phyloP scores from a whole-genome alignment of 2,113 vertebrate genomes.

The Numida meleagris region DNA sequence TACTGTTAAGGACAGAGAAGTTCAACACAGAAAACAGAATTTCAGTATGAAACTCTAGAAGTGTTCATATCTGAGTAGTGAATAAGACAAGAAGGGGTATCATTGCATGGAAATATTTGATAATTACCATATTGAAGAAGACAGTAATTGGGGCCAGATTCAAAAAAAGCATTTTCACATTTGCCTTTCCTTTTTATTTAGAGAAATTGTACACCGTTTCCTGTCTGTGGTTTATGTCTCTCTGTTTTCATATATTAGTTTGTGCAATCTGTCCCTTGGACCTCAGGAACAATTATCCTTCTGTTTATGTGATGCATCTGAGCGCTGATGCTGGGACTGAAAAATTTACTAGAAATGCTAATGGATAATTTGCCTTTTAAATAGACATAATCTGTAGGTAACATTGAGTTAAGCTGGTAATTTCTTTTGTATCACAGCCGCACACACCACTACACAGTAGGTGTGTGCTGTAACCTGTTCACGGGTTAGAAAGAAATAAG shows the following conservation, averaged over 20 bases:
- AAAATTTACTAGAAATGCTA: conserved; percentile 8
- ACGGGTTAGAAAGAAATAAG: not conserved
- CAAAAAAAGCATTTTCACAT: fast-evolving
- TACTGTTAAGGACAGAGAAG: not conserved
- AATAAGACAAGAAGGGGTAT: not conserved
- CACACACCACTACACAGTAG: not conserved
- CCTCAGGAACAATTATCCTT: conserved; percentile 22
- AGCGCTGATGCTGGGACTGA: not conserved
- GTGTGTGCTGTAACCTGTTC: not conserved
- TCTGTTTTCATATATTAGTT: conserved; percentile 17
- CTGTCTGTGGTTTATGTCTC: not conserved
- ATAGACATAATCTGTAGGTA: conserved; percentile 27
- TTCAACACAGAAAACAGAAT: not conserved
- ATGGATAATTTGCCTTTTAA: conserved; percentile 41
- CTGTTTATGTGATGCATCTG: not conserved
- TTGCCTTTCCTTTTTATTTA: conserved; percentile 10
- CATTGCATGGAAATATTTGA: not conserved
- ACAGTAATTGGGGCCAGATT: not conserved
- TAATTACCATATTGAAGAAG: not conserved
- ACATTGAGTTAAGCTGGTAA: not conserved
- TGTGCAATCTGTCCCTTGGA: conserved; percentile 40
- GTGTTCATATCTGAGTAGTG: not conserved
- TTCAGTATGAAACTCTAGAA: not conserved
- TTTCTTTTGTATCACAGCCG: not conserved
- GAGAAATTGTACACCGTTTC: not conserved